Evolutionary conservation across 2,888 invertebrate species (phyloP).

Genomic region (Leptura quadrifasciata): DNA sequence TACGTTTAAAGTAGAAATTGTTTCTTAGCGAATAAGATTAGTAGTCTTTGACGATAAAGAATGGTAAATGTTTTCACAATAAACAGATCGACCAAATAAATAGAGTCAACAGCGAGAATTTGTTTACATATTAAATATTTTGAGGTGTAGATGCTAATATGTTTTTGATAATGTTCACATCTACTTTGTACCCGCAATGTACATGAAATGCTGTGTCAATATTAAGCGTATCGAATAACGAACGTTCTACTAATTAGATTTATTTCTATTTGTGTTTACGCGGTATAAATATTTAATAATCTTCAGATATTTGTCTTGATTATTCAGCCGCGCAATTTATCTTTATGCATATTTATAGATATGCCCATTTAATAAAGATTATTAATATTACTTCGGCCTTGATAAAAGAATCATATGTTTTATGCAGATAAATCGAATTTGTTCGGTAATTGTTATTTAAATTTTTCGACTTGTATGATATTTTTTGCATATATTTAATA

Average conservation of each 20-base stretch:
- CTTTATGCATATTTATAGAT: background rate
- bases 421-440: background rate
- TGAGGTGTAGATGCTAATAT: background rate
- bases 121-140: slow-evolving; percentile 2
- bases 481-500: too few relatives aligned
- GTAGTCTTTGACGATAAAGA: background rate
- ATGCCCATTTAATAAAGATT: background rate
- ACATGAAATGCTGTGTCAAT: background rate
- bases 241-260: background rate
- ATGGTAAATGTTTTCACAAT: background rate
- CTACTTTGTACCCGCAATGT: background rate
- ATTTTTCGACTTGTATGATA: too few relatives aligned
- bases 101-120: background rate
- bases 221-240: background rate
- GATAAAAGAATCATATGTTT: background rate
- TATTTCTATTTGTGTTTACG: background rate
- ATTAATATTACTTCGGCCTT: background rate
- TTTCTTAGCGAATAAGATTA: too few relatives aligned
- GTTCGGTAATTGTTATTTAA: too few relatives aligned
- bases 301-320: background rate
- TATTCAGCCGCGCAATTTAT: background rate
- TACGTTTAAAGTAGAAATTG: too few relatives aligned
- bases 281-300: background rate
- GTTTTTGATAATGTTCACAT: background rate
- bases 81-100: background rate